Evolutionary conservation across 2,888 invertebrate species (phyloP), one percentile per base, ranked within the genome.

Genomic region (Fabriciana adippe): DNA sequence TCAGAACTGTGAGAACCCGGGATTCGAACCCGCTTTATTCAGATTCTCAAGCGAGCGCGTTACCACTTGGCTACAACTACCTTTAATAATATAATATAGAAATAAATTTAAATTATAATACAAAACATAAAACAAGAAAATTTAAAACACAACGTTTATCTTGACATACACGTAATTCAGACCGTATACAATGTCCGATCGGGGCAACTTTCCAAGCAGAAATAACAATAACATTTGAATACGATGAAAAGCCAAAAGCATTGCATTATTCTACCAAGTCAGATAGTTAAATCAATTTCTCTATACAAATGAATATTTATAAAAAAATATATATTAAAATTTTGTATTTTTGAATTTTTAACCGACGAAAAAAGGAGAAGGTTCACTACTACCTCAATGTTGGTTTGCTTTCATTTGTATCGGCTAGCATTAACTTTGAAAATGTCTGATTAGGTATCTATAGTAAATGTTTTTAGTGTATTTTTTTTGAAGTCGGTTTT

Each of bases 171-270:
- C 15, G 21, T 83, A 61, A 50, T 31, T 61, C 50, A 16, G 50
- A 16, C 35, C 51, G 16, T 51, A 51, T 61, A 51, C 50, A 61
- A 61, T 31, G 88, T 87, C 88, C 88, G 79, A 86, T 79, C 76
- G 78, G 82, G 88, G 89, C 88, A 89, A 79, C 75, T 73, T 86
- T 88, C 88, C 89, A 88, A 87, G 77, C 79, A 83, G 86, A 88
- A 88, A 66, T 57, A 87, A 88, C 82, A 82, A 81, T 82, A 81
- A 80, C 78, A 87, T 89, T 88, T 89, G 85, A 88, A 88, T 88
- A 85, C 81, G 79, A 82, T 83, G 86, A 87, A 87, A 88, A 84
- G 88, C 86, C 87, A 86, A 88, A 85, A 84, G 77, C 78, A 81
- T 81, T 88, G 82, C 81, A 86, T 87, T 86, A 88, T 88, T 88